These are phyloP conservation scores for Drosophila setosimentum DNA, from an alignment of 2,888 invertebrate species.

Conservation along the genomic window DNA sequence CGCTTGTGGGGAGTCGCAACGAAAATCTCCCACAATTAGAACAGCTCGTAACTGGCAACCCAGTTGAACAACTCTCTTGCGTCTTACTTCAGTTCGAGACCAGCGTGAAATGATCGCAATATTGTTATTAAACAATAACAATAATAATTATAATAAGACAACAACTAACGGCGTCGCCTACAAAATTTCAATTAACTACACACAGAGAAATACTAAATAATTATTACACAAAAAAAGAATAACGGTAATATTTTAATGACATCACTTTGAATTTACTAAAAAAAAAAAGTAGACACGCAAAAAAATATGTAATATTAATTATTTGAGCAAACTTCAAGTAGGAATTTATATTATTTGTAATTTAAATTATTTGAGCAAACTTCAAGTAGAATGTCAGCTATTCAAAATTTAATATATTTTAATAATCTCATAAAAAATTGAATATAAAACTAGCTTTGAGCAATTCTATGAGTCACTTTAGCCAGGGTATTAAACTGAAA, in stretches of 20 bases:
- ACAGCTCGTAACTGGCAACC: constrained; percentile 30
- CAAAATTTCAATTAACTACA: constrained; percentile 61
- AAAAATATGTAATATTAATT: no score
- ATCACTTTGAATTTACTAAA: neutral
- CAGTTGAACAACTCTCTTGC: constrained; percentile 1
- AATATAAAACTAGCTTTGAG: neutral
- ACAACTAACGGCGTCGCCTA: constrained; percentile 64
- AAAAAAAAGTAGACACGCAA: neutral
- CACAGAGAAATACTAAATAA: neutral
- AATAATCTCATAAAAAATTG: neutral
- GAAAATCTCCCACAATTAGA: constrained; percentile 73
- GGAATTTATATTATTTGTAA: no score
- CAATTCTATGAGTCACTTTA: neutral
- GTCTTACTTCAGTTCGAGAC: neutral
- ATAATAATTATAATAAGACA: constrained; percentile 44
- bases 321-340: no score
- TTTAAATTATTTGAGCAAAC: neutral
- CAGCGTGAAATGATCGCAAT: constrained; percentile 31
- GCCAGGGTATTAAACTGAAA: neutral
- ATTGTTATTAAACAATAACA: no score
- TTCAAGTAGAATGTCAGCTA: fast-evolving
- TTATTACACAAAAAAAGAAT: no score
- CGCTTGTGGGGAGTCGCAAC: constrained; percentile 8
- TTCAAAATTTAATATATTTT: neutral
- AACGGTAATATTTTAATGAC: neutral